These are phyloP conservation scores for Leistus spinibarbis DNA, from an alignment of 2,888 invertebrate genomes.

Conservation along the genomic window DNA sequence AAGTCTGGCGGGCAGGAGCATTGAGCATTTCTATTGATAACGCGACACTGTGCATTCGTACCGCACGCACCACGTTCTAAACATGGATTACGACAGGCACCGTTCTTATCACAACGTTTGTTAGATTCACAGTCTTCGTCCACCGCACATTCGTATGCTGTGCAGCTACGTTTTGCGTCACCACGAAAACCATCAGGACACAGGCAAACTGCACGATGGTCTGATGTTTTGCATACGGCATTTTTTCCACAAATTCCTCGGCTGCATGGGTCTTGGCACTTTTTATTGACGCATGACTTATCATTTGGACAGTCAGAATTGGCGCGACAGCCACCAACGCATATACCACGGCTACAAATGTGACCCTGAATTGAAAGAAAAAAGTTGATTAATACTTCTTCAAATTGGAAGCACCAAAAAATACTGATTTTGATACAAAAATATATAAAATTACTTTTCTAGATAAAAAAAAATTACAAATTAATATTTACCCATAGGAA, in stretches of 20 bases:
- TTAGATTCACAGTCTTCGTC: constrained; percentile 79
- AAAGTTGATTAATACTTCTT: neutral
- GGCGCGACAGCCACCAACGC: constrained; percentile 79
- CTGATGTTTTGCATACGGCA: constrained; percentile 78
- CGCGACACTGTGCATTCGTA: constrained; percentile 82
- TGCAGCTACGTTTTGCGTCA: constrained; percentile 77
- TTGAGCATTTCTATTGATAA: constrained; percentile 75
- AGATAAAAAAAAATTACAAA: neutral
- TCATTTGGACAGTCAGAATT: constrained; percentile 80
- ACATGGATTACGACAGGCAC: constrained; percentile 85
- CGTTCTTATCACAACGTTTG: constrained; percentile 72
- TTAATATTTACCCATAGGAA: neutral
- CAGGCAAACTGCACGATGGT: constrained; percentile 83
- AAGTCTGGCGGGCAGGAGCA: constrained; percentile 78
- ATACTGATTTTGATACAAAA: too few relatives aligned
- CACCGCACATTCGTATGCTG: constrained; percentile 75
- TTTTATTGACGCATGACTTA: constrained; percentile 72
- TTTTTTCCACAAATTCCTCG: constrained; percentile 78
- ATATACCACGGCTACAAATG: constrained; percentile 73
- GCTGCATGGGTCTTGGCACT: constrained; percentile 75
- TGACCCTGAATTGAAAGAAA: constrained; percentile 67
- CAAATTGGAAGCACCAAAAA: neutral
- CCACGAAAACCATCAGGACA: constrained; percentile 87
- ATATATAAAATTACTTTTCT: neutral
- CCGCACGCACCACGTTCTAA: constrained; percentile 78